Conservation (phyloP, 2,888 invertebrate species). For the Monopis laevigella region DNA sequence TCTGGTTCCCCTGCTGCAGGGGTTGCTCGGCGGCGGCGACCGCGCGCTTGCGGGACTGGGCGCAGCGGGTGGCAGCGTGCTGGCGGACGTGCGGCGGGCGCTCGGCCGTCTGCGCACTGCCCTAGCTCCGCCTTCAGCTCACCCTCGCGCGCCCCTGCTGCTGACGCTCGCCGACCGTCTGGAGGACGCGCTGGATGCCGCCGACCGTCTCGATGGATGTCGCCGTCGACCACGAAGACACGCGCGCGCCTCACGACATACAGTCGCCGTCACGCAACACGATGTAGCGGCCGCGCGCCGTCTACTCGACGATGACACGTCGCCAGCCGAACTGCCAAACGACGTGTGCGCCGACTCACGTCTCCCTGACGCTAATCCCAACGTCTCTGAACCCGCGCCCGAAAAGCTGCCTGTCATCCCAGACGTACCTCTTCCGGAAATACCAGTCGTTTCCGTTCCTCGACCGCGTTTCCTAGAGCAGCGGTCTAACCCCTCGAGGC, state of each 20-base stretch:
- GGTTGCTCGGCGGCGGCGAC: constrained; percentile 65
- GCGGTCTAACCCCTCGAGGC: constrained; percentile 35
- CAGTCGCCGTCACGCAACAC: constrained; percentile 84
- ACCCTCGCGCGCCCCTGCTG: constrained; percentile 68
- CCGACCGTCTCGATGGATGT: constrained; percentile 47
- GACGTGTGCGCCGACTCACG: not conserved
- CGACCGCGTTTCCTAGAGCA: constrained; percentile 39
- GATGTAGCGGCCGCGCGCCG: constrained; percentile 82
- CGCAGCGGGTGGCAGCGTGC: constrained; percentile 68
- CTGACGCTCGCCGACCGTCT: constrained; percentile 75
- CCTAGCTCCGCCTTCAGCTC: constrained; percentile 61
- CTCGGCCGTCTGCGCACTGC: constrained; percentile 79
- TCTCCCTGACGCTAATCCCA: not conserved
- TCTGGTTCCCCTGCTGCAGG: constrained; percentile 74
- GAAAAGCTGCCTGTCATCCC: constrained; percentile 21
- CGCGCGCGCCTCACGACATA: constrained; percentile 76
- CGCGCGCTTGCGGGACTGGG: constrained; percentile 50
- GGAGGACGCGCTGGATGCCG: constrained; percentile 64
- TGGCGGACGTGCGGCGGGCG: constrained; percentile 81
- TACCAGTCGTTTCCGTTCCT: constrained; percentile 24
- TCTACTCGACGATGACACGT: constrained; percentile 72
- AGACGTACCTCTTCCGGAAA: not conserved
- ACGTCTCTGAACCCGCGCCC: constrained; percentile 23
- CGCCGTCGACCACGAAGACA: constrained; percentile 62
- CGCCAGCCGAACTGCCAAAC: not conserved